Percentiles rank a stretch among this genome's conserved stretches.
phyloP scores from a whole-genome alignment of 2,888 invertebrate genomes.

The Euphydryas editha region DNA sequence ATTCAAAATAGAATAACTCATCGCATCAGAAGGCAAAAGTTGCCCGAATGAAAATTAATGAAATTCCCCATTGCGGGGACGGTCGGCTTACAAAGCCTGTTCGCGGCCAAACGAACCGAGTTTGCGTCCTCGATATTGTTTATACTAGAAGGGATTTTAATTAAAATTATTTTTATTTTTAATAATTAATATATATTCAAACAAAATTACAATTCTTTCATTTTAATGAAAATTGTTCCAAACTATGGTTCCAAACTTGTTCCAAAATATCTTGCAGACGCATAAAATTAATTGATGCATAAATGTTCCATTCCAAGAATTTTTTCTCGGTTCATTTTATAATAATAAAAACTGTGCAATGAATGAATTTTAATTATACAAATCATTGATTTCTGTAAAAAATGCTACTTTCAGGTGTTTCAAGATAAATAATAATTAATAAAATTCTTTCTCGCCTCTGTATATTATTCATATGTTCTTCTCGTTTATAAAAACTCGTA shows the following conservation, averaged over 20 bases:
- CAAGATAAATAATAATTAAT: too few species aligned
- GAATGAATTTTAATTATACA: too few species aligned
- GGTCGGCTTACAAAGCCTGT: slow-evolving; percentile 53
- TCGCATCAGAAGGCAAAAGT: slow-evolving; percentile 54
- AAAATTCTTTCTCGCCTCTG: too few species aligned
- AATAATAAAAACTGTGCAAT: too few species aligned
- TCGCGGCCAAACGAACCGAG: slow-evolving; percentile 31
- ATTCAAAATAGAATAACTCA: slow-evolving; percentile 59
- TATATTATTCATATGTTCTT: too few species aligned
- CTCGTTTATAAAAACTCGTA: too few species aligned
- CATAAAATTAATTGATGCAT: too few species aligned
- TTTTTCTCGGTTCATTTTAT: too few species aligned
- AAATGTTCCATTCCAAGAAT: too few species aligned
- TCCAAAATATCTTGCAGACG: too few species aligned
- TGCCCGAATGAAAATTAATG: slow-evolving; percentile 74
- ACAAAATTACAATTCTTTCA: not conserved
- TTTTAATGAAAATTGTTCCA: not conserved
- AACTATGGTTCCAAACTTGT: not conserved
- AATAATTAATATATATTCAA: not conserved
- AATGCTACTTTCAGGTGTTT: too few species aligned
- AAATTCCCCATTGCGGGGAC: slow-evolving; percentile 56
- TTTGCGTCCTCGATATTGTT: slow-evolving; percentile 17
- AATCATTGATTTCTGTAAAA: too few species aligned
- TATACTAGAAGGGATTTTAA: slow-evolving; percentile 20
- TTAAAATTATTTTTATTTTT: not conserved